These are phyloP conservation scores for Centropus bengalensis DNA, from an alignment of 2,113 vertebrate genomes.

Conservation along the genomic window DNA sequence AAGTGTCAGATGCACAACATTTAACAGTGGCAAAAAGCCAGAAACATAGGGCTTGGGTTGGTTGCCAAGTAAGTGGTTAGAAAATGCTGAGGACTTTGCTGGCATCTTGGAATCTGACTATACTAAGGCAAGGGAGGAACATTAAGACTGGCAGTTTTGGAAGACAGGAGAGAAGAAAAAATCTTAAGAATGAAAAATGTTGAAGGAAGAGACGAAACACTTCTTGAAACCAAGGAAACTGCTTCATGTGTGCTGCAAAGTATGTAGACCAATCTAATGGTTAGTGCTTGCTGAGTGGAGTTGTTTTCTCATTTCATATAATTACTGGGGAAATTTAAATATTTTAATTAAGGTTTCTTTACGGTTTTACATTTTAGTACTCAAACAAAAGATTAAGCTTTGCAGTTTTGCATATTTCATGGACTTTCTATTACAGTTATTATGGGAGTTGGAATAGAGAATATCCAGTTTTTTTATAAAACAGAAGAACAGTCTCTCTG, in stretches of 20 bases:
- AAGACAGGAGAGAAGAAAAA: background rate
- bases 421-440: background rate
- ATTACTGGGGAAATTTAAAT: background rate
- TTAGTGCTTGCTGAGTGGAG: background rate
- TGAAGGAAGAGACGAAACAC: background rate
- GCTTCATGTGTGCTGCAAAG: background rate
- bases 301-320: background rate
- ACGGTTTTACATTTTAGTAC: background rate
- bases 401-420: background rate
- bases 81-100: background rate
- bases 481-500: background rate
- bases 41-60: background rate
- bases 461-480: background rate
- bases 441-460: background rate
- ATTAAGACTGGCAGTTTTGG: background rate
- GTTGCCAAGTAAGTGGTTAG: background rate
- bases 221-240: background rate
- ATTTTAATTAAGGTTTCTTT: background rate
- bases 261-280: background rate
- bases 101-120: background rate
- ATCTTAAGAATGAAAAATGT: background rate
- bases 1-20: background rate
- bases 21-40: background rate
- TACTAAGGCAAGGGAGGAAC: background rate
- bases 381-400: background rate